Conservation (phyloP, 1,140 invertebrate species). For the Pomacea maculata region DNA sequence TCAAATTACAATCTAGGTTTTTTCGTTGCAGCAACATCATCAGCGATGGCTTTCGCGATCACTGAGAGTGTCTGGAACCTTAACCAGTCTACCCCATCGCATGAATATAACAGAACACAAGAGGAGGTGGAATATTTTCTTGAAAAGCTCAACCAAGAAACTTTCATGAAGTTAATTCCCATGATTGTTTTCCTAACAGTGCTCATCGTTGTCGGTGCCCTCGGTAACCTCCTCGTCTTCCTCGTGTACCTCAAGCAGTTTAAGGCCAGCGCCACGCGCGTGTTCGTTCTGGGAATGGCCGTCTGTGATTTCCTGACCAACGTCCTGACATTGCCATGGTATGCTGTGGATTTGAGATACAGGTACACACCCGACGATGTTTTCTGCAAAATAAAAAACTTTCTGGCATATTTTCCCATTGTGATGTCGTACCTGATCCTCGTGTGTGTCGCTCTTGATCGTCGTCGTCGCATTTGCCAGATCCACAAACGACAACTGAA, state of each 20-base stretch:
- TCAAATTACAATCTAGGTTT: too few relatives aligned
- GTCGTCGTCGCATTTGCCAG: conserved; percentile 29
- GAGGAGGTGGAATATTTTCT: too few relatives aligned
- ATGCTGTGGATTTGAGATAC: conserved; percentile 48
- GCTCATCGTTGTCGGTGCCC: conserved; percentile 26
- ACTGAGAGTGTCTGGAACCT: too few relatives aligned
- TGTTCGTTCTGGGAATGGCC: conserved; percentile 50
- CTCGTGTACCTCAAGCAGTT: conserved; percentile 45
- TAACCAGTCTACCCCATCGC: too few relatives aligned
- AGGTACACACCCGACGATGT: conserved; percentile 31
- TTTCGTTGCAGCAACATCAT: too few relatives aligned
- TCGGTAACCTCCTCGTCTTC: conserved; percentile 42
- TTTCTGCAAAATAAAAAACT: conserved; percentile 30
- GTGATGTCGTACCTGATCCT: conserved; percentile 20
- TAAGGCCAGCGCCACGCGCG: conserved; percentile 41
- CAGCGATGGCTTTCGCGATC: too few relatives aligned
- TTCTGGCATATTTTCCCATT: conserved; percentile 21
- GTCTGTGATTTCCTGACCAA: conserved; percentile 49
- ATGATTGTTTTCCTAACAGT: background rate
- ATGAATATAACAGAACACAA: too few relatives aligned
- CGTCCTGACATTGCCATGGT: conserved; percentile 48
- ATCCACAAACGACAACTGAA: conserved; percentile 20
- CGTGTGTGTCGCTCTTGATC: conserved; percentile 29
- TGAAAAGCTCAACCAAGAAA: too few relatives aligned
- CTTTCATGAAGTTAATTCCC: background rate